These are phyloP conservation scores for Forbesichthys papilliferus DNA, from an alignment of 2,113 vertebrate species.

Conservation along the genomic window DNA sequence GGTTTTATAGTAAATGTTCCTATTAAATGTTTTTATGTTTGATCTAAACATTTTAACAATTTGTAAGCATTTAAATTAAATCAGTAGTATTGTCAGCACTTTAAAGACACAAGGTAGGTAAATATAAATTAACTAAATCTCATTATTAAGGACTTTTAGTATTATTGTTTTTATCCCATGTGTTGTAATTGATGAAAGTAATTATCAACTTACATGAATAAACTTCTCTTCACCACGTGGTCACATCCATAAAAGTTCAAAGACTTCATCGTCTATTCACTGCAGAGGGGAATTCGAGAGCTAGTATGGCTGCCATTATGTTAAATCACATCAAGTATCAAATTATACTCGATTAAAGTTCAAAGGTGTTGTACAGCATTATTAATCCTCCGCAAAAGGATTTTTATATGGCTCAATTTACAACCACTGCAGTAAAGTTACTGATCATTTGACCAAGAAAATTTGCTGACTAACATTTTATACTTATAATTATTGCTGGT, in stretches of 20 bases:
- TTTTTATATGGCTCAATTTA: no score
- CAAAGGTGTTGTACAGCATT: conserved; percentile 22
- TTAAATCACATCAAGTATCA: conserved; percentile 34
- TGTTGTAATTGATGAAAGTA: no score
- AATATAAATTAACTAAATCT: no score
- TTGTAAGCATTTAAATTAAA: no score
- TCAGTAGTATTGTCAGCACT: no score
- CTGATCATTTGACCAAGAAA: not conserved
- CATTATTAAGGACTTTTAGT: no score
- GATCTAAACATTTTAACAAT: no score
- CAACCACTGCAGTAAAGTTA: not conserved
- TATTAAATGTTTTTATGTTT: no score
- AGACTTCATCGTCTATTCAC: conserved; percentile 11
- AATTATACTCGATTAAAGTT: conserved; percentile 21
- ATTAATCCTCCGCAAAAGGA: conserved; percentile 17
- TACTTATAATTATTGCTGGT: not conserved
- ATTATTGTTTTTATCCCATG: no score
- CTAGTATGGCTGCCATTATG: conserved; percentile 20
- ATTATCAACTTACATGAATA: not conserved
- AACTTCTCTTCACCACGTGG: not conserved
- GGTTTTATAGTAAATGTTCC: no score
- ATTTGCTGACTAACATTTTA: not conserved
- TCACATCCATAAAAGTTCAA: conserved; percentile 49
- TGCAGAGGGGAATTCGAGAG: conserved; percentile 15
- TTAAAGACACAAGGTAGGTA: no score